A percentile compares a stretch with the other conserved stretches of the same genome.
Evolutionary conservation across 2,888 invertebrate genomes (phyloP).

Genomic region (Neoaliturus tenellus): DNA sequence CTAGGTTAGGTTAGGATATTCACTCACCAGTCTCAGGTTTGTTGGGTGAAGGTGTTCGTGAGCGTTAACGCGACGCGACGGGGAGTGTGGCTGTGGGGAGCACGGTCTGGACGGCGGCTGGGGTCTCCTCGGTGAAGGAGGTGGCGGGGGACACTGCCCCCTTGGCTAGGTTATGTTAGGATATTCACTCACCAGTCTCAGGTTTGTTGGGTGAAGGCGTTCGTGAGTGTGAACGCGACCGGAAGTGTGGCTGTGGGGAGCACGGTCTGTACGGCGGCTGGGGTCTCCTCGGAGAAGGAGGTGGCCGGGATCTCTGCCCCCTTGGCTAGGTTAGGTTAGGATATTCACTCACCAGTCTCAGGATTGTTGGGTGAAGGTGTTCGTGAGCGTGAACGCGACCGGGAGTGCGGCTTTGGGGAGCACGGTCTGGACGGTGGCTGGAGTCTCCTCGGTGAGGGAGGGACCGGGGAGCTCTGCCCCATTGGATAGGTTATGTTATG

Average conservation of each 20-base stretch:
- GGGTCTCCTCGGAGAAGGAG: conserved; percentile 31
- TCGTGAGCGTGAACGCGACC: conserved; percentile 46
- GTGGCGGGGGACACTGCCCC: conserved; percentile 63
- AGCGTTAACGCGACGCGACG: too few relatives aligned
- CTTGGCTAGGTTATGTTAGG: too few relatives aligned
- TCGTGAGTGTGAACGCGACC: conserved; percentile 57
- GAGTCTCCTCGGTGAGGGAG: conserved; percentile 29
- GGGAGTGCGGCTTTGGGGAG: conserved; percentile 55
- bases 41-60: conserved; percentile 51
- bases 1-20: too few relatives aligned
- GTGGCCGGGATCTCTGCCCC: conserved; percentile 63
- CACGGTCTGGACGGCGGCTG: conserved; percentile 3
- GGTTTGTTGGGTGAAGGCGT: conserved; percentile 32
- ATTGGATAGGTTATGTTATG: too few relatives aligned
- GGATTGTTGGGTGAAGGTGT: background rate
- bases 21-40: background rate
- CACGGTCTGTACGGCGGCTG: background rate
- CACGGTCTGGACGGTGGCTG: background rate
- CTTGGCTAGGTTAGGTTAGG: conserved; percentile 77
- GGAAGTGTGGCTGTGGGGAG: conserved; percentile 53
- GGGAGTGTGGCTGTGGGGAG: conserved; percentile 56
- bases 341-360: too few relatives aligned
- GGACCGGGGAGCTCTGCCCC: conserved; percentile 63
- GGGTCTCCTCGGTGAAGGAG: conserved; percentile 28
- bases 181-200: background rate